phyloP scores from a whole-genome alignment of 2,113 vertebrate genomes.

The Clupea harengus region DNA sequence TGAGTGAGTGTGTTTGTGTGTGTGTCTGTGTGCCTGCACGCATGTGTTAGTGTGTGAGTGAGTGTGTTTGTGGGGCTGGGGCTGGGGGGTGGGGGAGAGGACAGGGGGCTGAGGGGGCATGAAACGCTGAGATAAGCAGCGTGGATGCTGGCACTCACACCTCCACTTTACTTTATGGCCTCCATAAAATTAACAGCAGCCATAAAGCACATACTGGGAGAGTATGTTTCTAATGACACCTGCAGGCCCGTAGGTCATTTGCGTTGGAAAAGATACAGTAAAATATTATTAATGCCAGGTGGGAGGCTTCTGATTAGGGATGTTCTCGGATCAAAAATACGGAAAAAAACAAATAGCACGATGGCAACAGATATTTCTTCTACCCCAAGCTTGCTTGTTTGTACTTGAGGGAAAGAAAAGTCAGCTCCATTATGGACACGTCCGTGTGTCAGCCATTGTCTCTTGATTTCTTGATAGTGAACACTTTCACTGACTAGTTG shows the following conservation, averaged over 20 bases:
- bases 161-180: conserved; percentile 68
- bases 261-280: conserved; percentile 64
- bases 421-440: too few species aligned
- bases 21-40: not conserved
- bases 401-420: too few species aligned
- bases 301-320: not conserved
- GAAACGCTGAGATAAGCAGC: conserved; percentile 64
- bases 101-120: conserved; percentile 29
- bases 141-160: conserved; percentile 62
- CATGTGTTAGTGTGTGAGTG: not conserved
- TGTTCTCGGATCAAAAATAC: too few species aligned
- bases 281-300: conserved; percentile 63
- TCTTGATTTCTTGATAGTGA: too few species aligned
- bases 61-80: not conserved
- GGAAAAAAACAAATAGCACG: too few species aligned
- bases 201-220: conserved; percentile 68
- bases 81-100: not conserved
- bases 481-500: too few species aligned
- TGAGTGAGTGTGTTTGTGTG: not conserved
- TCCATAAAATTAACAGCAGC: conserved; percentile 71
- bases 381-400: too few species aligned
- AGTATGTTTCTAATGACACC: conserved; percentile 74
- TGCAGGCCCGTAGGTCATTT: conserved; percentile 66
- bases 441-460: too few species aligned
- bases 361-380: too few species aligned